Base-by-base conservation (phyloP, 2,888 invertebrate species). In the Watsonalla binaria region DNA sequence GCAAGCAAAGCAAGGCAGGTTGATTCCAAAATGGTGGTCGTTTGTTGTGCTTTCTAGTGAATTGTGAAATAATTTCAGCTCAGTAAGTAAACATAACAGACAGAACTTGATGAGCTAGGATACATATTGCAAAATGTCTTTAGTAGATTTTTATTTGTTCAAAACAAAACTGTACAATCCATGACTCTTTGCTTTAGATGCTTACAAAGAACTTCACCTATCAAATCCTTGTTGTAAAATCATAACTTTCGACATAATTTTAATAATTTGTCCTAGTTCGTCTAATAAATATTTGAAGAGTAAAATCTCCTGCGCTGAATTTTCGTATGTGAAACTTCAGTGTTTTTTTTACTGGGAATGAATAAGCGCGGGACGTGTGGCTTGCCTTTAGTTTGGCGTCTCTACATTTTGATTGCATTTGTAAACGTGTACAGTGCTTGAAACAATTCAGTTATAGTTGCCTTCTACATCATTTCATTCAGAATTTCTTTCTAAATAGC, bases 21-120 rank as follows among this genome's bases (percentile, higher is more conserved):
- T 83, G 80, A 81, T 81, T 89, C 86, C 90, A 91, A 91, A 86
- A 91, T 91, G 91, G 91, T 87, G 83, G 88, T 71, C 89, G 90
- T 91, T 91, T 91, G 91, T 91, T 91, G 91, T 91, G 90, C 88
- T 90, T 84, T 76, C 70, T 64, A 72, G 79, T 82, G 79, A 83
- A 74, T 80, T 78, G 73, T 77, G 72, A 66, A 72, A 66, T 65
- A 70, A 70, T 71, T 70, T 63, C 59, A 47, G 58, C 35, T 66
- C 72, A 60, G 78, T 78, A 69, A 80, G 78, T 76, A 54, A 55
- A 57, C 55, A 13, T 34, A 46, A 42, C 37, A 14, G 48, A 56
- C 54, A 46, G 46, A 13, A 51, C 52, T 46, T 35, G 33, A 46
- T 45, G 13, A 51, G n/a, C 33, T 39, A 8, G 42, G 47, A 7